phyloP scores from a whole-genome alignment of 2,888 invertebrate species.

The Magallana nippona region DNA sequence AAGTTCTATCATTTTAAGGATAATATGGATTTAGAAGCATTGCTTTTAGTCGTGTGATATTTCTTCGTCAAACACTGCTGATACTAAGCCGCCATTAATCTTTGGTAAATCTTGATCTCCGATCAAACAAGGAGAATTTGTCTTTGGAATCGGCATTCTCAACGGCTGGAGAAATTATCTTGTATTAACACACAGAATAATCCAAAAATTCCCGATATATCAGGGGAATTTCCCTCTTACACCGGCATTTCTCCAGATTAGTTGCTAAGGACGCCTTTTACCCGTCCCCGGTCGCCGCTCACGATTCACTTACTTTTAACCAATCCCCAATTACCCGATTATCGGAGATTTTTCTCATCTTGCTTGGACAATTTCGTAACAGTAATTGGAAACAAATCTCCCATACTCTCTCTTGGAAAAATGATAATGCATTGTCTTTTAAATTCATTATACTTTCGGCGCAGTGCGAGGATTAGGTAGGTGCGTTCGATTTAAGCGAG shows the following conservation, averaged over 20 bases:
- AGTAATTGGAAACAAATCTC: slow-evolving; percentile 29
- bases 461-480: neutral
- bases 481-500: neutral
- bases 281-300: neutral
- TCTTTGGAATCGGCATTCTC: neutral
- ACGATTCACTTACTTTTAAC: neutral
- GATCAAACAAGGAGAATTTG: neutral
- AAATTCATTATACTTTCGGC: neutral
- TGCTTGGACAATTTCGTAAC: slow-evolving; percentile 29
- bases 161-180: neutral
- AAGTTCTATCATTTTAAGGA: slow-evolving; percentile 5
- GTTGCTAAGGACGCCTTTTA: neutral
- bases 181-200: slow-evolving; percentile 1
- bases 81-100: slow-evolving; percentile 6
- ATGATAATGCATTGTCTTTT: slow-evolving; percentile 30
- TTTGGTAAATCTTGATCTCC: neutral
- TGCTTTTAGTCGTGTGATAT: slow-evolving; percentile 3
- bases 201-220: neutral
- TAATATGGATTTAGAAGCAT: neutral
- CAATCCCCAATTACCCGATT: neutral
- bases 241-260: neutral
- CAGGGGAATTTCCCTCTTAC: neutral
- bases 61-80: neutral
- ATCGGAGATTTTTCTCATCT: neutral
- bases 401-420: neutral